phyloP scores from a whole-genome alignment of 2,797 vertebrate genomes.

The Sebastes oblongus region DNA sequence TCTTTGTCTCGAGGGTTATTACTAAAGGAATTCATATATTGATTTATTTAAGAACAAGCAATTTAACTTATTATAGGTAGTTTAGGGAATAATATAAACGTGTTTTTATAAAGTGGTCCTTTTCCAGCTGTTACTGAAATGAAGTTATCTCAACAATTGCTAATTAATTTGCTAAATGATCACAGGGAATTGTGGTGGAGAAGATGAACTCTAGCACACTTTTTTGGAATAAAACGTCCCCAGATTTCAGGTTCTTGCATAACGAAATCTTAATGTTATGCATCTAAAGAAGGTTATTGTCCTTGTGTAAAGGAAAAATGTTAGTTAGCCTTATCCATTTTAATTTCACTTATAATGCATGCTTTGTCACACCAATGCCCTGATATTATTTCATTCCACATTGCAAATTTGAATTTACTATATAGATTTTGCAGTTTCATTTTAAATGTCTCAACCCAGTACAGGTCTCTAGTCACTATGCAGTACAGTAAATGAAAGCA shows the following conservation, averaged over 20 bases:
- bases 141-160: constrained; percentile 66
- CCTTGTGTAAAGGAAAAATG: constrained; percentile 67
- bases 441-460: constrained; percentile 46
- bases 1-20: constrained; percentile 78
- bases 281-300: constrained; percentile 58
- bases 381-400: constrained; percentile 58
- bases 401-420: constrained; percentile 49
- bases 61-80: constrained; percentile 90
- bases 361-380: constrained; percentile 68
- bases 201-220: constrained; percentile 25
- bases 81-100: constrained; percentile 87
- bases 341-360: constrained; percentile 77
- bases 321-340: constrained; percentile 72
- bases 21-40: constrained; percentile 86
- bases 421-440: constrained; percentile 49
- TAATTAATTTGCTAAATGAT: constrained; percentile 70
- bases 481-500: constrained; percentile 75
- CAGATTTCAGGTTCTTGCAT: constrained; percentile 48
- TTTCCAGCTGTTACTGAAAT: constrained; percentile 78
- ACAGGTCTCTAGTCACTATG: constrained; percentile 73
- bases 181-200: constrained; percentile 26
- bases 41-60: constrained; percentile 88
- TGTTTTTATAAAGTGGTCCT: constrained; percentile 77
- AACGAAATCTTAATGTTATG: constrained; percentile 46
- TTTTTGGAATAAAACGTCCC: constrained; percentile 42